Evolutionary conservation across 1,140 invertebrate species (phyloP).

Genomic region (Papilio glaucus): DNA sequence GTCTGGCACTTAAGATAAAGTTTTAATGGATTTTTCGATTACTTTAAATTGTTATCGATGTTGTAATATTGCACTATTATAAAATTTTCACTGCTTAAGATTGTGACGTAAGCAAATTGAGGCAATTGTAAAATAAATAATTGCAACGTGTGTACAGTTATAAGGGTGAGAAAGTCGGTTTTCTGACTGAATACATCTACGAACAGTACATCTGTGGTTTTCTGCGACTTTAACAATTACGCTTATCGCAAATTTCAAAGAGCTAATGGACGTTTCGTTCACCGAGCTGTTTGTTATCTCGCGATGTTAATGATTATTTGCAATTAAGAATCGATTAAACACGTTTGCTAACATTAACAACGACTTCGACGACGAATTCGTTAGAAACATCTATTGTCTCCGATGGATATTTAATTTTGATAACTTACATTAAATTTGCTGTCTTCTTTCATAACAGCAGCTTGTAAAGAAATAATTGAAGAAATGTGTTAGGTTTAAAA

Average conservation of each 20-base stretch:
- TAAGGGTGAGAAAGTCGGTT: background rate
- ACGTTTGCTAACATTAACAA: conserved; percentile 68
- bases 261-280: conserved; percentile 58
- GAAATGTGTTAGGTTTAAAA: conserved; percentile 27
- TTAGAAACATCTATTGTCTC: conserved; percentile 38
- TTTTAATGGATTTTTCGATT: conserved; percentile 18
- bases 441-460: background rate
- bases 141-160: background rate
- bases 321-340: conserved; percentile 81
- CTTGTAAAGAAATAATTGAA: background rate
- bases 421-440: conserved; percentile 3
- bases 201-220: conserved; percentile 31
- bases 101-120: background rate
- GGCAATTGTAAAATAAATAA: background rate
- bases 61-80: conserved; percentile 31
- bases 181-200: no score
- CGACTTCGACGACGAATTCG: conserved; percentile 56
- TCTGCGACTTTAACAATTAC: conserved; percentile 38
- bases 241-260: conserved; percentile 66
- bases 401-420: background rate
- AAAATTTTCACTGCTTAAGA: background rate
- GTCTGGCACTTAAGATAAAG: conserved; percentile 7
- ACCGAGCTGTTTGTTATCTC: conserved; percentile 70
- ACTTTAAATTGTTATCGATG: conserved; percentile 1
- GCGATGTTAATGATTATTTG: conserved; percentile 71